Evolutionary conservation across 2,113 vertebrate genomes (phyloP).

Genomic region (Tetrax tetrax): DNA sequence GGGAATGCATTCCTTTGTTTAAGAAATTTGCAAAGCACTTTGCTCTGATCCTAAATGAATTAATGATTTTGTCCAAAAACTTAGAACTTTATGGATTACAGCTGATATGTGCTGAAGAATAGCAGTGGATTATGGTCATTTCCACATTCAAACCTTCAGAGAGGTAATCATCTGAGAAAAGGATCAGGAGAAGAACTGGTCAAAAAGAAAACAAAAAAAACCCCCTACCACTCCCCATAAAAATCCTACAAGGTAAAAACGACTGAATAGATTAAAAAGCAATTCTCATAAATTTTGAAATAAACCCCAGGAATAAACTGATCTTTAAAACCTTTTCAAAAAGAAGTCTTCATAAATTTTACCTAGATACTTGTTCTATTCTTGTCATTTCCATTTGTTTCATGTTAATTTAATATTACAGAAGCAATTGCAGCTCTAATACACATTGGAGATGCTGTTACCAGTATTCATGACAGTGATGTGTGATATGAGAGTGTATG

Average conservation of each 20-base stretch:
- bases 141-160: neutral
- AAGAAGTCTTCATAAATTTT: neutral
- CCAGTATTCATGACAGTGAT: neutral
- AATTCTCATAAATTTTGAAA: neutral
- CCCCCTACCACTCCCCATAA: accelerated
- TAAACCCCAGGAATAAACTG: neutral
- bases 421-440: neutral
- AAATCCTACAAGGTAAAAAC: neutral
- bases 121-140: neutral
- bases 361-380: neutral
- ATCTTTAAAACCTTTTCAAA: neutral
- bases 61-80: neutral
- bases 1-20: neutral
- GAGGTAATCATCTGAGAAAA: neutral
- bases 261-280: neutral
- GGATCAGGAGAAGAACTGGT: neutral
- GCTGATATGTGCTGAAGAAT: neutral
- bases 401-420: neutral
- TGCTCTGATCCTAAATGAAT: neutral
- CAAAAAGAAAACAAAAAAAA: neutral
- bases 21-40: neutral
- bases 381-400: neutral
- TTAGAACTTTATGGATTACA: neutral
- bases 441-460: neutral
- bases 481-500: accelerated